phyloP scores from a whole-genome alignment of 2,113 vertebrate species.

The Coracopsis vasa region DNA sequence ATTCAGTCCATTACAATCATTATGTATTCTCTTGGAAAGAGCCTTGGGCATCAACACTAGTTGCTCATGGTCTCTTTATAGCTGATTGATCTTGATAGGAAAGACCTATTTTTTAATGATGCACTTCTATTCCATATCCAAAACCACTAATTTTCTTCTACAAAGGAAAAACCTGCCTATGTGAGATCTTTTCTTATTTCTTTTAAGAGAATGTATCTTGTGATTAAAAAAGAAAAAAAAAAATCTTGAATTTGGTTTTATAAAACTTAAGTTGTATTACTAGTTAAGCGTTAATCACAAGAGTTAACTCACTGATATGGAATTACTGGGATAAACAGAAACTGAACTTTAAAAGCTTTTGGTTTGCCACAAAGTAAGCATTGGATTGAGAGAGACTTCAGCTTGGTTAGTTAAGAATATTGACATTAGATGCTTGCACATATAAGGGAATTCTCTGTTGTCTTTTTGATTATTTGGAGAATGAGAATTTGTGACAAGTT shows the following conservation, averaged over 20 bases:
- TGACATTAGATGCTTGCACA: background rate
- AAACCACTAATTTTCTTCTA: background rate
- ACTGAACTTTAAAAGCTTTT: background rate
- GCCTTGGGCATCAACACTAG: slow-evolving; percentile 36
- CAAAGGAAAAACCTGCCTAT: background rate
- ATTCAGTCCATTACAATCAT: slow-evolving; percentile 3
- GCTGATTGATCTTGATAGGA: background rate
- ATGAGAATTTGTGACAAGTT: background rate
- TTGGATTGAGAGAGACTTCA: background rate
- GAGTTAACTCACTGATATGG: background rate
- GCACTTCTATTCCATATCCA: background rate
- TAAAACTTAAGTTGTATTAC: background rate
- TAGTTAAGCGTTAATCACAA: background rate
- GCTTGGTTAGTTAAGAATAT: background rate
- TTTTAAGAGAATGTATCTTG: background rate
- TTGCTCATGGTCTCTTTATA: background rate
- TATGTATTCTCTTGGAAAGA: background rate
- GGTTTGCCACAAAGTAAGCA: background rate
- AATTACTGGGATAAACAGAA: background rate
- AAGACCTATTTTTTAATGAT: slow-evolving; percentile 15
- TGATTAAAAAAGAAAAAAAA: background rate
- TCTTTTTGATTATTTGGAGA: background rate
- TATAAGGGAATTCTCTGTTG: background rate
- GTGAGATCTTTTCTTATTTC: background rate
- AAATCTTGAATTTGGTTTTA: background rate